Base-by-base conservation (phyloP, 2,797 vertebrate species). In the Dermochelys coriacea region DNA sequence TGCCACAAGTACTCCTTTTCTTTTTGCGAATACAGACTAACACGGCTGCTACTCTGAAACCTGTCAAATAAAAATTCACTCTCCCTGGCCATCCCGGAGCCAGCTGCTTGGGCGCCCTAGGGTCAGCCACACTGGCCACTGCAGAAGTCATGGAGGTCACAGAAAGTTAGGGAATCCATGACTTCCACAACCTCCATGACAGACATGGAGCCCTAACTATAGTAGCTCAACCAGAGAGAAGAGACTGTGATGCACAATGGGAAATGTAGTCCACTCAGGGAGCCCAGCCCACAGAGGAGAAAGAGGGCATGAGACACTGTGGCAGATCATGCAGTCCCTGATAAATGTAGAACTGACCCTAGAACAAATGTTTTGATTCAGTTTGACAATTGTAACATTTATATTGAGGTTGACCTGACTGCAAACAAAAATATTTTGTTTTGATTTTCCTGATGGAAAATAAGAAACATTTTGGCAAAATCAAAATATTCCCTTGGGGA, bases 381-480 rank as follows among this genome's bases (percentile, higher is more conserved):
- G 68, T 71, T 71, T 41, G 18, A 41, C n/a, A 41, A 41, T 23
- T 41, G n/a, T 18, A 71, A 71, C 71, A 71, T 41, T 71, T 71
- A 34, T 34, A 71, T 41, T 71, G 37, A 41, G n/a, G 16, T 41
- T 16, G 5, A 71, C 21, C 37, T 41, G 34, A 41, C 61, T 37
- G 8, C 16, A 71, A 71, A 71, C 5, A n/a, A 4, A 71, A 71
- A 71, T 71, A 71, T 71, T 71, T 71, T 37, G 10, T 71, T 71
- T 71, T 37, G 8, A 21, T 37, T n/a, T 71, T 71, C 8, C 19
- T 41, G 31, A 61, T 61, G 31, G 59, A 61, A 61, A 77, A 86
- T 81, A 96, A 54, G 86, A 90, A 92, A 95, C 95, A 74, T 54
- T 91, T 85, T 49, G 80, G 74, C 82, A 91, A 92, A 97, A 95